Base-by-base conservation (phyloP, 2,888 invertebrate species). In the Rhyacophila evoluta region DNA sequence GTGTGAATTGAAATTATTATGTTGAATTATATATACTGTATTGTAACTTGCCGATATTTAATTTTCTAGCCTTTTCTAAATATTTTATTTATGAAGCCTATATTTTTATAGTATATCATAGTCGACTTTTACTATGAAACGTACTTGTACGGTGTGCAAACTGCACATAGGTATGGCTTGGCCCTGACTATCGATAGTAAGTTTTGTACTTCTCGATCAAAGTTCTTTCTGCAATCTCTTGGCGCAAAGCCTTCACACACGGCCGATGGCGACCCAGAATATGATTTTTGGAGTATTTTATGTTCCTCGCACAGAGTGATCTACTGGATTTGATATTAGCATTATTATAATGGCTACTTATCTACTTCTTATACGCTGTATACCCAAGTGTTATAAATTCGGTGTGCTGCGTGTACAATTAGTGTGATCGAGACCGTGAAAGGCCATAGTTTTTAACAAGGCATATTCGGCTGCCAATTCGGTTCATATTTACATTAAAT, bases 391-490 rank as follows among this genome's bases (percentile, higher is more conserved):
- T 6, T 33, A 33, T 33, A 6, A 33, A 55, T 55, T 19, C 55
- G 41, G 5, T 15, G 41, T 41, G 15, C 15, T 8, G 41, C 15
- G 1, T 8, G 55, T 55, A 19, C 55, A 55, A 55, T 55, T 55
- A 55, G 55, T 55, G 55, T 10, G 19, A 55, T 55, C 55, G 55
- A 15, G 55, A 55, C 55, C 55, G 55, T 55, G 55, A 55, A 15
- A 25, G 25, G 25, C 55, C 55, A 55, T 55, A 19, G 15, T 33
- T 33, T 33, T 33, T 33, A 33, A 33, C 29, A 33, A 33, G 29
- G 29, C 29, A 33, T 6, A 33, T 33, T 33, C 29, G 15, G 55
- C 55, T 19, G 55, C 25, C 19, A 19, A 55, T 55, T 55, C 19
- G 8, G 55, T 55, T 25, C 55, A 6, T 55, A 55, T 55, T 19